Conservation (phyloP, 2,113 vertebrate genomes). For the Salvator merianae region DNA sequence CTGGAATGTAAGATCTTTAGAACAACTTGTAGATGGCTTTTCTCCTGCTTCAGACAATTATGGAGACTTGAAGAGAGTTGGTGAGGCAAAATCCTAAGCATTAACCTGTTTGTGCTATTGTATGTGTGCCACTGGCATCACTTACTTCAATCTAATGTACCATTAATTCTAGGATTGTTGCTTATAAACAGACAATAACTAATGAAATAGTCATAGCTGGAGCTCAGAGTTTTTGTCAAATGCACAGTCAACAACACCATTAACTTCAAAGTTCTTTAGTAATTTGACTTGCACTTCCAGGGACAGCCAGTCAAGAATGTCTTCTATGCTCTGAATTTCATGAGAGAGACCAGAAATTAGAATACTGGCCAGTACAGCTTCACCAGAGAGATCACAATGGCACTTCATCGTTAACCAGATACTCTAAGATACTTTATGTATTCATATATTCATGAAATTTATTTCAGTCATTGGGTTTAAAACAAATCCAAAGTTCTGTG, state of each 20-base stretch:
- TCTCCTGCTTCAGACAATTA: slow-evolving; percentile 22
- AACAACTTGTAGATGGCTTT: slow-evolving; percentile 38
- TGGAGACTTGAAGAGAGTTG: slow-evolving; percentile 28
- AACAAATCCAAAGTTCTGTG: not conserved
- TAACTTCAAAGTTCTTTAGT: not conserved
- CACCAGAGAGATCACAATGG: not conserved
- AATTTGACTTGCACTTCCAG: not conserved
- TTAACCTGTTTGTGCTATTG: not conserved
- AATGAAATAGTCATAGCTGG: not conserved
- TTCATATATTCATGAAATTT: not conserved
- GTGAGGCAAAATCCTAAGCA: not conserved
- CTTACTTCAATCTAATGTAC: not conserved
- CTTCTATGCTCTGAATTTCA: not conserved
- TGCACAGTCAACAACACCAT: fast-evolving
- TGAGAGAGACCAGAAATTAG: not conserved
- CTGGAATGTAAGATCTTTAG: slow-evolving; percentile 36
- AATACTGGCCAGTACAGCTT: too few relatives aligned
- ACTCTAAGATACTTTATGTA: not conserved
- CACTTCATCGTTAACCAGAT: not conserved
- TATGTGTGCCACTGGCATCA: not conserved
- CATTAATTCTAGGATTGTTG: slow-evolving; percentile 4
- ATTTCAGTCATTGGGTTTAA: not conserved
- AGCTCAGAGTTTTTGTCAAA: not conserved
- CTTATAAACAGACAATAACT: fast-evolving
- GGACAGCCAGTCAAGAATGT: not conserved